phyloP scores from a whole-genome alignment of 2,797 vertebrate species.

The Amniataba percoides region DNA sequence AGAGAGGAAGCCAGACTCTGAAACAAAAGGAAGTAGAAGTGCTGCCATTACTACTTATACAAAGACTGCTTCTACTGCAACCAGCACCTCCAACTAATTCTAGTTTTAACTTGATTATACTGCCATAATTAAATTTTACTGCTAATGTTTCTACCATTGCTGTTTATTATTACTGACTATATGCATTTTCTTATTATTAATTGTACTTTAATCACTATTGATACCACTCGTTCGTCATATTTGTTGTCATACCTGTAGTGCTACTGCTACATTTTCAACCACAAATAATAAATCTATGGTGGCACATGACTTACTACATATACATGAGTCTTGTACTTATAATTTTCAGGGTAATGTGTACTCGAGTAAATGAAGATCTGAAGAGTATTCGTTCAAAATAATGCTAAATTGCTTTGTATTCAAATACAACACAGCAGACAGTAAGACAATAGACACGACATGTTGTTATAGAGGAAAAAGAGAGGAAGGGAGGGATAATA shows the following conservation, averaged over 20 bases:
- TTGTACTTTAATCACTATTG: too few relatives aligned
- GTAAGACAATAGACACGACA: not conserved
- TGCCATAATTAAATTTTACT: not conserved
- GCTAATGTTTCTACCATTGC: not conserved
- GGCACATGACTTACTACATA: not conserved
- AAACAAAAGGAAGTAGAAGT: slow-evolving; percentile 33
- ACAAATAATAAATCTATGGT: not conserved
- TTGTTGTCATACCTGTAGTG: too few relatives aligned
- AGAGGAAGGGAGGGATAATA: slow-evolving; percentile 7
- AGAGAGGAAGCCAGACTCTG: slow-evolving; percentile 39
- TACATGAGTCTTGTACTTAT: too few relatives aligned
- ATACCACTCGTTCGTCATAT: too few relatives aligned
- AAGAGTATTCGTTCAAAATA: not conserved
- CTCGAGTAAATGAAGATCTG: not conserved
- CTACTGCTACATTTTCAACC: not conserved
- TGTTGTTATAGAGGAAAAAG: not conserved
- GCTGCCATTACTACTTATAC: not conserved
- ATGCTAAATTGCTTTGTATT: not conserved
- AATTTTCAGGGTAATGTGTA: not conserved
- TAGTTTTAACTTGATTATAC: not conserved
- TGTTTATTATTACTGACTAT: not conserved
- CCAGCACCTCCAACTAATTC: not conserved
- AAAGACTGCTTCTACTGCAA: not conserved
- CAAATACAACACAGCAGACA: not conserved
- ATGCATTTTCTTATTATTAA: not conserved